Conservation (phyloP, 2,888 invertebrate genomes). For the Andrena haemorrhoa region DNA sequence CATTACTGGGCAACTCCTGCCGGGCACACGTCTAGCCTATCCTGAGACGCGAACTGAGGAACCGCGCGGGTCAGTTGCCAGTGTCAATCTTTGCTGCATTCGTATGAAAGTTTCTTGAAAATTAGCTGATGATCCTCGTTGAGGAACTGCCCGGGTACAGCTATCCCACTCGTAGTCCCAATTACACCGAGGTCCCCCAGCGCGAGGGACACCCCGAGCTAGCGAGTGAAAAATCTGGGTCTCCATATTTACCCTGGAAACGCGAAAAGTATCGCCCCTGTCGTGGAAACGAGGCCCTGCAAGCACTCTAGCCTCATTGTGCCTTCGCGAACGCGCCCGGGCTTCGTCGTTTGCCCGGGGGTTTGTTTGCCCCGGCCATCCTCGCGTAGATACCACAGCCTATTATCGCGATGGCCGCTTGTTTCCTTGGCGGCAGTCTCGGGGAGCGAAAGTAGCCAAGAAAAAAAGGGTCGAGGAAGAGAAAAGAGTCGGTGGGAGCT, state of each 20-base stretch:
- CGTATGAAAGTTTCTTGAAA: background rate
- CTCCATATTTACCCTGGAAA: slow-evolving; percentile 32
- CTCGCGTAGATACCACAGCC: slow-evolving; percentile 50
- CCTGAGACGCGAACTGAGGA: background rate
- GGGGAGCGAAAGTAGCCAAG: background rate
- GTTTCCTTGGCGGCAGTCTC: slow-evolving; percentile 49
- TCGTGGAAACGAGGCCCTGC: slow-evolving; percentile 15
- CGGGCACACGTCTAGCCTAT: background rate
- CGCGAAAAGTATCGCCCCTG: slow-evolving; percentile 6
- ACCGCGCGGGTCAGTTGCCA: background rate
- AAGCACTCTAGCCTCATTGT: slow-evolving; percentile 20
- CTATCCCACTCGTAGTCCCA: background rate
- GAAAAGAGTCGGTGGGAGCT: slow-evolving; percentile 45
- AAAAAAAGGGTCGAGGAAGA: slow-evolving; percentile 21
- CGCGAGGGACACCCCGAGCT: background rate
- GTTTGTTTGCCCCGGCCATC: slow-evolving; percentile 64
- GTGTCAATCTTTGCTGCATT: background rate
- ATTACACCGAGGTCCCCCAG: background rate
- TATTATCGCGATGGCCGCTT: slow-evolving; percentile 69
- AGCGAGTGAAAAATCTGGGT: slow-evolving; percentile 8
- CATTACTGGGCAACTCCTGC: background rate
- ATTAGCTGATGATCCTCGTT: background rate
- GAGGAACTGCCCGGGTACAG: background rate
- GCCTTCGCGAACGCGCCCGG: slow-evolving; percentile 42
- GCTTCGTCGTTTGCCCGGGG: slow-evolving; percentile 55